Conservation (phyloP, 2,797 vertebrate genomes). For the Cynodonichthys magdalenae region DNA sequence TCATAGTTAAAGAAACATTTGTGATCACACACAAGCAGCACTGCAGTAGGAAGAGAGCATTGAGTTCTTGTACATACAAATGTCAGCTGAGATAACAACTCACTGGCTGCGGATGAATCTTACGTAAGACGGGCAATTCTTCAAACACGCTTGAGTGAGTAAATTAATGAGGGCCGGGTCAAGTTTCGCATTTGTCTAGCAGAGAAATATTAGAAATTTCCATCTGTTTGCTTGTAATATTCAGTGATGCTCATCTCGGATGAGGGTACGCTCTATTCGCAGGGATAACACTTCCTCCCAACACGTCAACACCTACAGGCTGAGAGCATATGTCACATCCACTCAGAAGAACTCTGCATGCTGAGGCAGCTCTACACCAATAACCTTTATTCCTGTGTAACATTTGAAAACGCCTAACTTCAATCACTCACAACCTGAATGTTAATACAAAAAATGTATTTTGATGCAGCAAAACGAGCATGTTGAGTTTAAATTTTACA, state of each 20-base stretch:
- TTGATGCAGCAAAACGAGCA: neutral
- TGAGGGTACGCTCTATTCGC: neutral
- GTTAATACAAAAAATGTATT: neutral
- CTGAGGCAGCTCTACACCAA: neutral
- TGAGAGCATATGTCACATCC: slow-evolving; percentile 7
- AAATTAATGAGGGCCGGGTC: slow-evolving; percentile 56
- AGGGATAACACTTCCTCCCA: slow-evolving; percentile 16
- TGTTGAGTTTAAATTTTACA: neutral
- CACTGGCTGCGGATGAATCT: slow-evolving; percentile 53
- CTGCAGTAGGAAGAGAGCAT: slow-evolving; percentile 13
- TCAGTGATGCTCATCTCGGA: slow-evolving; percentile 22
- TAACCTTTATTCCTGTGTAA: neutral
- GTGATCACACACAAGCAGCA: slow-evolving; percentile 8
- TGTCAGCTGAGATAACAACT: slow-evolving; percentile 60
- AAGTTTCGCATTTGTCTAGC: slow-evolving; percentile 31
- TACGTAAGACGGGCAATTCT: slow-evolving; percentile 54
- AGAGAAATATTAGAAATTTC: slow-evolving; percentile 36
- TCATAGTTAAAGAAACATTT: slow-evolving; percentile 16
- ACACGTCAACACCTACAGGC: slow-evolving; percentile 37
- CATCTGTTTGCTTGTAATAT: slow-evolving; percentile 16
- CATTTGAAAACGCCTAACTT: neutral
- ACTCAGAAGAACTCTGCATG: slow-evolving; percentile 16
- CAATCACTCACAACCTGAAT: neutral
- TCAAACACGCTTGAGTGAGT: slow-evolving; percentile 50
- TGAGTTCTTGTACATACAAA: slow-evolving; percentile 48